phyloP scores from a whole-genome alignment of 2,888 invertebrate species.

The Parnassius mnemosyne region DNA sequence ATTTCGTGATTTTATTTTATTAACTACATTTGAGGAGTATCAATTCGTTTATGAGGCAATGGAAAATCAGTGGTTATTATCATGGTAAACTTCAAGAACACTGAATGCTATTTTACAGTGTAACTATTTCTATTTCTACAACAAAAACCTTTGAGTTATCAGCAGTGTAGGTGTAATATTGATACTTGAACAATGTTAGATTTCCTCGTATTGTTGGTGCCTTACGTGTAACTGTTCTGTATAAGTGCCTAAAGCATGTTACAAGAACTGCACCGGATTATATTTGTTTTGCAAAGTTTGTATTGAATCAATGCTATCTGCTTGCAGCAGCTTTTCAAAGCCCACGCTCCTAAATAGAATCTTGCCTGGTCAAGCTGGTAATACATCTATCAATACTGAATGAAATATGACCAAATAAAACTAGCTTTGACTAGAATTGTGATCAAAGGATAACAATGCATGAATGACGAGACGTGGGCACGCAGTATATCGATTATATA shows the following conservation, averaged over 20 bases:
- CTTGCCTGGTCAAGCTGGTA: slow-evolving; percentile 55
- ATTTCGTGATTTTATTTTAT: too few species aligned
- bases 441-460: slow-evolving; percentile 57
- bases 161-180: slow-evolving; percentile 18
- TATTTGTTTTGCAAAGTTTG: slow-evolving; percentile 46
- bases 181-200: slow-evolving; percentile 20
- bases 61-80: too few species aligned
- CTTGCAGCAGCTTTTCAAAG: slow-evolving; percentile 50
- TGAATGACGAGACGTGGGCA: slow-evolving; percentile 25
- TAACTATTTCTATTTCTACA: neutral
- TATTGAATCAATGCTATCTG: slow-evolving; percentile 54
- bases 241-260: slow-evolving; percentile 22
- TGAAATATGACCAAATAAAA: slow-evolving; percentile 68
- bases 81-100: too few species aligned
- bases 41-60: too few species aligned
- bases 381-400: slow-evolving; percentile 67
- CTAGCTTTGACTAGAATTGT: slow-evolving; percentile 55
- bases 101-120: neutral
- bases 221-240: slow-evolving; percentile 12
- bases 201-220: slow-evolving; percentile 29
- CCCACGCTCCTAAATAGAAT: slow-evolving; percentile 66
- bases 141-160: neutral
- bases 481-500: slow-evolving; percentile 39
- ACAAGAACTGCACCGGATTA: slow-evolving; percentile 42
- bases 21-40: too few species aligned